These are phyloP conservation scores for Orthosia gracilis DNA, from an alignment of 2,888 invertebrate genomes.

Conservation along the genomic window DNA sequence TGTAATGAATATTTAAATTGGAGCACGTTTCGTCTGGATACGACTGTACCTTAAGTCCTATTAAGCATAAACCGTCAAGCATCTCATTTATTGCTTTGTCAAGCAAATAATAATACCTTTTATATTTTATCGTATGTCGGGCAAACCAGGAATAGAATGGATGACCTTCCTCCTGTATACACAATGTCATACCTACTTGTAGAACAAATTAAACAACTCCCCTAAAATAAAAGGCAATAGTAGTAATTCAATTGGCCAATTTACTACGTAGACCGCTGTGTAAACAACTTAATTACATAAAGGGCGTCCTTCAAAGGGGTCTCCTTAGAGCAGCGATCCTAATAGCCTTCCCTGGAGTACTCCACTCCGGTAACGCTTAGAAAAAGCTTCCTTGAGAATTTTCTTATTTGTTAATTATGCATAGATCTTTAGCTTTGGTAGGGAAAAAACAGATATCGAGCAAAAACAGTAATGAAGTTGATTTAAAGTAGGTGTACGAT, in stretches of 20 bases:
- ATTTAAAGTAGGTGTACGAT: slow-evolving; percentile 27
- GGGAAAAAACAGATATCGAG: background rate
- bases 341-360: slow-evolving; percentile 76
- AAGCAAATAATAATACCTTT: slow-evolving; percentile 28
- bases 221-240: slow-evolving; percentile 73
- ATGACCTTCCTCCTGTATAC: slow-evolving; percentile 16
- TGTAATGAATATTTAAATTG: slow-evolving; percentile 66
- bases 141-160: slow-evolving; percentile 1
- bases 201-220: slow-evolving; percentile 66
- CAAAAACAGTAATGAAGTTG: slow-evolving; percentile 61
- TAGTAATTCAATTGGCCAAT: slow-evolving; percentile 80
- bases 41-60: slow-evolving; percentile 27
- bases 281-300: slow-evolving; percentile 80
- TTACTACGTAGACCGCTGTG: slow-evolving; percentile 70
- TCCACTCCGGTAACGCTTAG: slow-evolving; percentile 61
- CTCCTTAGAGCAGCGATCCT: slow-evolving; percentile 77
- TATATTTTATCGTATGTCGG: slow-evolving; percentile 8
- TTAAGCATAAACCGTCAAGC: slow-evolving; percentile 23
- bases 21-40: slow-evolving; percentile 46
- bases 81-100: slow-evolving; percentile 12
- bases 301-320: slow-evolving; percentile 83
- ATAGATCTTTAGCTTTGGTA: slow-evolving; percentile 59
- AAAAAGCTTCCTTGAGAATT: slow-evolving; percentile 42
- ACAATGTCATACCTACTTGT: slow-evolving; percentile 17
- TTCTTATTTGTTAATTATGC: slow-evolving; percentile 54